Percentiles rank a stretch among this genome's conserved stretches.
These are phyloP conservation scores for Lottia gigantea DNA, from an alignment of 2,888 invertebrate species.

Conservation along the genomic window DNA sequence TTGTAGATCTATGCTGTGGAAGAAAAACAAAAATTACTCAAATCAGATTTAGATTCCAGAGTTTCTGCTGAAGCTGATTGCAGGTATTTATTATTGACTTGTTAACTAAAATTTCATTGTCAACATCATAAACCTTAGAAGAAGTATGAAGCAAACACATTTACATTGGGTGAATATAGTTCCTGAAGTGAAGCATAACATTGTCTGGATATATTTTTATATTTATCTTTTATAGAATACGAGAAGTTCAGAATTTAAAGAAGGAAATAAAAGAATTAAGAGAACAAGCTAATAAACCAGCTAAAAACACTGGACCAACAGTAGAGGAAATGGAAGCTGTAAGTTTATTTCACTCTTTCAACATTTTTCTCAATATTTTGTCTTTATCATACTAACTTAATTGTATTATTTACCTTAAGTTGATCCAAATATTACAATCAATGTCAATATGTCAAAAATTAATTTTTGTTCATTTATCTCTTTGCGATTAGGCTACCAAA, in stretches of 20 bases:
- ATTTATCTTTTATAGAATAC: conserved; percentile 29
- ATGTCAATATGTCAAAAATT: too few species aligned
- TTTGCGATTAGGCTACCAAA: not conserved
- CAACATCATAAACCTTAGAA: too few species aligned
- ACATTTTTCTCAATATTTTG: too few species aligned
- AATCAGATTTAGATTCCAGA: conserved; percentile 55
- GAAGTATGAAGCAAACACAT: too few species aligned
- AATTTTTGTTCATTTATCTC: too few species aligned
- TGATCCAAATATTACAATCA: too few species aligned
- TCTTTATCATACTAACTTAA: too few species aligned
- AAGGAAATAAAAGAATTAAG: conserved; percentile 46
- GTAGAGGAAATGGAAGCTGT: conserved; percentile 53
- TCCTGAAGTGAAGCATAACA: too few species aligned
- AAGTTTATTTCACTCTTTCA: conserved; percentile 26
- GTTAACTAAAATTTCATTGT: too few species aligned
- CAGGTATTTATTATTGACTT: conserved; percentile 42
- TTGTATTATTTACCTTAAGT: too few species aligned
- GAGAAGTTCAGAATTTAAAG: conserved; percentile 51
- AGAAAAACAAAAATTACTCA: conserved; percentile 57
- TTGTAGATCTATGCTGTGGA: conserved; percentile 56
- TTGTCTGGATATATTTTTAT: too few species aligned
- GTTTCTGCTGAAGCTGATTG: conserved; percentile 54
- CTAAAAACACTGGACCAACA: conserved; percentile 37
- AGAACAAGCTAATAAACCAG: conserved; percentile 30
- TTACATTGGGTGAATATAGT: too few species aligned